These are phyloP conservation scores for Martes martes DNA, from an alignment of 2,113 vertebrate genomes.

Conservation along the genomic window DNA sequence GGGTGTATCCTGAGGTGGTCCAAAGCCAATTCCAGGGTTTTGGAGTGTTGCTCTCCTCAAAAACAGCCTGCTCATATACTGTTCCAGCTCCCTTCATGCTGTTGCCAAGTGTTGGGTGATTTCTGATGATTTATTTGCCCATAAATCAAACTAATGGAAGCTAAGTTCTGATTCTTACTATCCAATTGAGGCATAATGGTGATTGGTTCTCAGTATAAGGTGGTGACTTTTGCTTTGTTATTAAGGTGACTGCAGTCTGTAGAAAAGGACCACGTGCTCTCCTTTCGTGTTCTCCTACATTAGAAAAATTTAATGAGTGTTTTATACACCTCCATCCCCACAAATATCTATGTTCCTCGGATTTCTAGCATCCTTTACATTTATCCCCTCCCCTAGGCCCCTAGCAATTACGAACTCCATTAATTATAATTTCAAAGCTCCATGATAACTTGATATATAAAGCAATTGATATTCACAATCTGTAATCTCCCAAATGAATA, in stretches of 20 bases:
- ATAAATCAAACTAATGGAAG: not conserved
- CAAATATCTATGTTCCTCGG: not conserved
- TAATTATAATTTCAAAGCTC: slow-evolving; percentile 52
- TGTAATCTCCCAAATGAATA: slow-evolving; percentile 45
- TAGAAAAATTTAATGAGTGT: not conserved
- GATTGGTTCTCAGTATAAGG: not conserved
- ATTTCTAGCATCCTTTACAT: slow-evolving; percentile 9
- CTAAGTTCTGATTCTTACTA: not conserved
- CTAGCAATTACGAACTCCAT: slow-evolving; percentile 57
- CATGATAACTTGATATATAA: slow-evolving; percentile 2
- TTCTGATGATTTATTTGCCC: not conserved
- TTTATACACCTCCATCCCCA: not conserved
- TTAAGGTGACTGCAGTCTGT: not conserved
- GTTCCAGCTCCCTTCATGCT: not conserved
- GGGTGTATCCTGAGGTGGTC: not conserved
- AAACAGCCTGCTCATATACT: not conserved
- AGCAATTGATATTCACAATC: slow-evolving; percentile 61
- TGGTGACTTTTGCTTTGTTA: not conserved
- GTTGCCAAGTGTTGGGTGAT: not conserved
- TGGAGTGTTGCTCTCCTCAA: not conserved
- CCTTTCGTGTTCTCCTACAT: not conserved
- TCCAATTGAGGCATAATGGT: not conserved
- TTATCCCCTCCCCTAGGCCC: not conserved
- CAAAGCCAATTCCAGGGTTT: not conserved
- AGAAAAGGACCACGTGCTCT: not conserved